These are phyloP conservation scores for Esox masquinongy DNA, from an alignment of 2,797 vertebrate genomes.

Conservation along the genomic window DNA sequence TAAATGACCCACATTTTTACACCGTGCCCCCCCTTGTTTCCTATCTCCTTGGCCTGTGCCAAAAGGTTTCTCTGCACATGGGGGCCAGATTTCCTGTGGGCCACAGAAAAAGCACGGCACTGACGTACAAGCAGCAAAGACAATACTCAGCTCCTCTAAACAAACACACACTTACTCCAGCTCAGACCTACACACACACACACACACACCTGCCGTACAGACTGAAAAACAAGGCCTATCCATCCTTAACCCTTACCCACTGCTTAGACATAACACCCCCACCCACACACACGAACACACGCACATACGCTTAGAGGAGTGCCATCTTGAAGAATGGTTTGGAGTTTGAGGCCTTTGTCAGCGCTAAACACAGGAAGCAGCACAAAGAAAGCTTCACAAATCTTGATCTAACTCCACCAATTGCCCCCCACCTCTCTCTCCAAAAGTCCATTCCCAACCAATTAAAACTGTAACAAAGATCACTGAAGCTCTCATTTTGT, in stretches of 20 bases:
- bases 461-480: constrained; percentile 52
- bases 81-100: constrained; percentile 79
- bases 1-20: constrained; percentile 74
- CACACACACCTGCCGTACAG: constrained; percentile 49
- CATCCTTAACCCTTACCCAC: background rate
- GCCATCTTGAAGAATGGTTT: constrained; percentile 37
- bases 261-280: constrained; percentile 13
- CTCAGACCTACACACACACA: constrained; percentile 53
- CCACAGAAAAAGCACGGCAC: constrained; percentile 70
- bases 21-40: constrained; percentile 67
- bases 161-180: constrained; percentile 64
- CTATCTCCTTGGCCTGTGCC: constrained; percentile 76
- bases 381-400: constrained; percentile 43
- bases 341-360: constrained; percentile 32
- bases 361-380: constrained; percentile 57
- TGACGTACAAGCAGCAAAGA: constrained; percentile 76
- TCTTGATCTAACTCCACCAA: constrained; percentile 58
- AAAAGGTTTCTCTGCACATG: constrained; percentile 83
- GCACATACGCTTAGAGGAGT: constrained; percentile 8
- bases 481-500: background rate
- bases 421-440: constrained; percentile 12
- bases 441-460: constrained; percentile 53
- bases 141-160: constrained; percentile 76
- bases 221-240: constrained; percentile 39
- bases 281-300: background rate